Conservation (phyloP, 1,140 invertebrate species). For the Cyrtorhinus lividipennis region DNA sequence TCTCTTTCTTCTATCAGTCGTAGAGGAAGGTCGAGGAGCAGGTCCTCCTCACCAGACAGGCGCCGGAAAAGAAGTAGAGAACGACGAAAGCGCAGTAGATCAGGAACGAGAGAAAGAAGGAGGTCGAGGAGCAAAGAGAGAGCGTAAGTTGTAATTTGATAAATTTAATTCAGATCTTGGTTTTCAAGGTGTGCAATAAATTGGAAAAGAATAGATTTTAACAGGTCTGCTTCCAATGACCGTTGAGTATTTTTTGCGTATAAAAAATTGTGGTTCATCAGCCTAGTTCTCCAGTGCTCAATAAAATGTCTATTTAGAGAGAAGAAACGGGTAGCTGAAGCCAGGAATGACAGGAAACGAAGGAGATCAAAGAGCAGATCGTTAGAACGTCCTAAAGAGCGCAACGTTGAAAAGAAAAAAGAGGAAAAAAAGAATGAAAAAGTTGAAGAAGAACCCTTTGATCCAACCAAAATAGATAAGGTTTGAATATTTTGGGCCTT, state of each 20-base stretch:
- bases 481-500: constrained; percentile 30
- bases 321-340: constrained; percentile 22
- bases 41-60: constrained; percentile 22
- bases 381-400: no score
- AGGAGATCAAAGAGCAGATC: constrained; percentile 31
- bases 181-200: background rate
- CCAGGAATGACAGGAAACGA: constrained; percentile 21
- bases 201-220: constrained; percentile 15
- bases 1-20: no score
- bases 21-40: constrained; percentile 24
- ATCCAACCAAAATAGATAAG: constrained; percentile 58
- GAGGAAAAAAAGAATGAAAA: constrained; percentile 40
- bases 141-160: constrained; percentile 18
- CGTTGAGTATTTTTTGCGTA: constrained; percentile 2
- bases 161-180: background rate
- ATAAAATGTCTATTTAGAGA: constrained; percentile 16
- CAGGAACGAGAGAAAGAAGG: constrained; percentile 26
- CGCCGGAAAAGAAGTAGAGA: constrained; percentile 24
- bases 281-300: constrained; percentile 1
- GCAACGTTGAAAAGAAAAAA: constrained; percentile 32
- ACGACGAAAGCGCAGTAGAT: constrained; percentile 25
- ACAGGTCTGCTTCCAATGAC: background rate
- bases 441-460: constrained; percentile 43
- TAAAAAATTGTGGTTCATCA: constrained; percentile 8
- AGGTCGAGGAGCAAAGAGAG: constrained; percentile 46